Conservation (phyloP, 2,113 vertebrate genomes). For the Peromyscus californicus region DNA sequence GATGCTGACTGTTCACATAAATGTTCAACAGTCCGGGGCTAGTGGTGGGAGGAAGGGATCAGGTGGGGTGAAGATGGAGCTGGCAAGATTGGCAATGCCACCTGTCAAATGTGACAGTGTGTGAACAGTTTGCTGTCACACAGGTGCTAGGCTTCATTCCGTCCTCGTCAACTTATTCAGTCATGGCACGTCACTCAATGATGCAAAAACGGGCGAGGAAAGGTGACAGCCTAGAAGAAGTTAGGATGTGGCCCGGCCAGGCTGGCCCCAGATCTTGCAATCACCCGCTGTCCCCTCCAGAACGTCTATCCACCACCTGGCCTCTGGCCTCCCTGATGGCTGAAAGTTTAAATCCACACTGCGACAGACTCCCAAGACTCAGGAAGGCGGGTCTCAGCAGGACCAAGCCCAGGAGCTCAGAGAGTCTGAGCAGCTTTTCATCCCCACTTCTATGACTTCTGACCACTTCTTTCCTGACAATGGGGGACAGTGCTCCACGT, state of each 20-base stretch:
- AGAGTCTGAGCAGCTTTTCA: neutral
- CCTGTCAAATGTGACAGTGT: neutral
- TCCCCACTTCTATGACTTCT: neutral
- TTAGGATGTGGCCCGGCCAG: neutral
- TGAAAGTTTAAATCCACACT: neutral
- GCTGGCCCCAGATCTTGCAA: neutral
- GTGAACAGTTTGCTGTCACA: neutral
- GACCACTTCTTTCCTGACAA: neutral
- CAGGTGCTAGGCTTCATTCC: neutral
- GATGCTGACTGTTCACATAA: neutral
- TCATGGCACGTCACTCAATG: too few species aligned
- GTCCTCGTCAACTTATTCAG: neutral
- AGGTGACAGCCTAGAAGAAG: neutral
- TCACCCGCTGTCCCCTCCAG: rapidly evolving
- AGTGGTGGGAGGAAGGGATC: neutral
- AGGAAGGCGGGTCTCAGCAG: neutral
- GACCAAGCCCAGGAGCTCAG: neutral
- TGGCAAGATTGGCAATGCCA: neutral
- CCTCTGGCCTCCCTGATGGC: neutral
- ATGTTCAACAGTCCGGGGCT: rapidly evolving
- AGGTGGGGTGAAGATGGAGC: neutral
- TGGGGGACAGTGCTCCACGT: rapidly evolving
- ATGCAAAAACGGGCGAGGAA: neutral
- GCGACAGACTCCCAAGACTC: neutral
- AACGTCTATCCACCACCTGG: neutral